Percentiles rank a stretch among this genome's conserved stretches.
These are phyloP conservation scores for Tanytarsus gracilentus DNA, from an alignment of 2,888 invertebrate species.

Conservation along the genomic window DNA sequence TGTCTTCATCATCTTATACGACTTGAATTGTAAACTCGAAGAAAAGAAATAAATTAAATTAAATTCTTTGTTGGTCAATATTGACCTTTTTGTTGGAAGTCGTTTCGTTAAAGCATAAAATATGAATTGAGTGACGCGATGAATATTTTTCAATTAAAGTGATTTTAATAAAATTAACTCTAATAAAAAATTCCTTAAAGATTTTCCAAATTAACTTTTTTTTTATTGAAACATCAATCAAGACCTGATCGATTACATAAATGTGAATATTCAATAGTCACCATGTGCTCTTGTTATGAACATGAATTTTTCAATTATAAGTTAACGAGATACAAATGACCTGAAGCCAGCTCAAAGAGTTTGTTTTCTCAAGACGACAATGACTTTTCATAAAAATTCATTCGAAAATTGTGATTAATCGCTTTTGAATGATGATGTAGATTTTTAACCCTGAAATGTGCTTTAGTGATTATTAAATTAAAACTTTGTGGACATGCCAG, in stretches of 20 bases:
- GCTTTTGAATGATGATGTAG: constrained; percentile 2
- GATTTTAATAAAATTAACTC: too few species aligned
- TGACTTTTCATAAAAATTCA: constrained; percentile 18
- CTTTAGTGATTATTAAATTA: not conserved
- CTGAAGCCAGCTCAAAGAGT: not conserved
- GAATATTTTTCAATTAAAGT: too few species aligned
- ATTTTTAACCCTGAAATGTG: not conserved
- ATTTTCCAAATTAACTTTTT: too few species aligned
- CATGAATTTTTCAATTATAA: constrained; percentile 19
- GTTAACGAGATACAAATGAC: constrained; percentile 22
- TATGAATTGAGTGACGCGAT: too few species aligned
- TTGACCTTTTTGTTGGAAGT: constrained; percentile 20
- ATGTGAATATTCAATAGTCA: too few species aligned
- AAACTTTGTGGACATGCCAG: too few species aligned
- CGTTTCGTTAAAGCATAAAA: not conserved
- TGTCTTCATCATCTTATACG: not conserved
- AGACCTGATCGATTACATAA: constrained; percentile 23
- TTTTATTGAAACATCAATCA: too few species aligned
- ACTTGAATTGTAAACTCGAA: not conserved
- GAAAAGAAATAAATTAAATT: constrained; percentile 19
- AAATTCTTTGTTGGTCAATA: constrained; percentile 28
- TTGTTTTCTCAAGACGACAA: constrained; percentile 5
- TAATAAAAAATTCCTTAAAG: too few species aligned
- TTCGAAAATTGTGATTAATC: constrained; percentile 9
- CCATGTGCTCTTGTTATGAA: constrained; percentile 13